phyloP scores from a whole-genome alignment of 1,140 invertebrate genomes.

The Polypedilum pembai region DNA sequence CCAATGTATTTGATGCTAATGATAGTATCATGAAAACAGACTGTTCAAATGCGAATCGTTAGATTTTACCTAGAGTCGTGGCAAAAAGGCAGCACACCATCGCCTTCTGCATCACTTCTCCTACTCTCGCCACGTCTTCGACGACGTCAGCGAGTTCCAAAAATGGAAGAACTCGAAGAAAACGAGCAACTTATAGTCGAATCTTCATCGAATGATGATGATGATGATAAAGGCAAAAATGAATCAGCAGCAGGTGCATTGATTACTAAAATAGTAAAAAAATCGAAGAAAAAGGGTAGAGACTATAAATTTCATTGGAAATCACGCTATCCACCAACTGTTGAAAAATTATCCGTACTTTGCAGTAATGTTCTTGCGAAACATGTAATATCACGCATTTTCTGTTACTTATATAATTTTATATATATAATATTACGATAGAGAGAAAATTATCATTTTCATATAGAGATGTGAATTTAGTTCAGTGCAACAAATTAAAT shows the following conservation, averaged over 20 bases:
- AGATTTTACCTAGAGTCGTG: conserved; percentile 43
- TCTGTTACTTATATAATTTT: no score
- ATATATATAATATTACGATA: not conserved
- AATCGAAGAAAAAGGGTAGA: conserved; percentile 30
- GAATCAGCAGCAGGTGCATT: not conserved
- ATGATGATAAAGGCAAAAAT: not conserved
- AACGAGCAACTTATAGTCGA: not conserved
- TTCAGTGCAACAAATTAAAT: conserved; percentile 30
- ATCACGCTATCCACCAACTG: conserved; percentile 41
- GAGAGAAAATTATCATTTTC: not conserved
- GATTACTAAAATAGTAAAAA: not conserved
- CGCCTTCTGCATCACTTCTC: conserved; percentile 39
- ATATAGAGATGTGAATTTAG: conserved; percentile 2
- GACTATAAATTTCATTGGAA: conserved; percentile 26
- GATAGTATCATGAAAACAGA: no score
- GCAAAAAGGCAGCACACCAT: conserved; percentile 40
- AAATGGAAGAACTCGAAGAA: conserved; percentile 36
- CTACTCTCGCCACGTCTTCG: conserved; percentile 40
- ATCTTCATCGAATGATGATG: conserved; percentile 20
- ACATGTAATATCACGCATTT: conserved; percentile 34
- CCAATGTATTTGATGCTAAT: no score
- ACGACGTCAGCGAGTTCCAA: conserved; percentile 38
- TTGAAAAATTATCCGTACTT: conserved; percentile 40
- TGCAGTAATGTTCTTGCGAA: conserved; percentile 42
- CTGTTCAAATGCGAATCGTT: conserved; percentile 40